A percentile compares a stretch with the other conserved stretches of the same genome.
Conservation (phyloP, 2,113 vertebrate genomes). For the Indri indri region DNA sequence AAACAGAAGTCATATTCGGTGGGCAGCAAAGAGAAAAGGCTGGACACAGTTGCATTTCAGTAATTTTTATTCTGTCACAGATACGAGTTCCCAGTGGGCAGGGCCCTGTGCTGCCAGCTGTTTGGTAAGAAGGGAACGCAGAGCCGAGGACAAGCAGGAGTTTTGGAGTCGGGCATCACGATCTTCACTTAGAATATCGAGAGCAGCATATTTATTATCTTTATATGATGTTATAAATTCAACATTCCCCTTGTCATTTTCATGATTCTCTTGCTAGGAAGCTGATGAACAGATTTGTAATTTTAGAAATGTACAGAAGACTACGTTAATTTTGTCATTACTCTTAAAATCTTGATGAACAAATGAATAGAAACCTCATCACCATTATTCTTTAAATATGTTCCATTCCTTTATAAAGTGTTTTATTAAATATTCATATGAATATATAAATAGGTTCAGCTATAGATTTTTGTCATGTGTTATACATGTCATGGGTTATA, state of each 20-base stretch:
- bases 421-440: not conserved
- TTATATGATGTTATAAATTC: not conserved
- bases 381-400: not conserved
- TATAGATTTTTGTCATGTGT: not conserved
- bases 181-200: not conserved
- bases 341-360: not conserved
- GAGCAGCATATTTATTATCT: not conserved
- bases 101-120: not conserved
- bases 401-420: not conserved
- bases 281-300: not conserved
- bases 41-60: not conserved
- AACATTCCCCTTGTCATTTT: not conserved
- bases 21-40: not conserved
- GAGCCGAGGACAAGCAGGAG: not conserved
- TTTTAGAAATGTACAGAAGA: constrained; percentile 4
- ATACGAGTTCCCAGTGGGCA: not conserved
- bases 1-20: not conserved
- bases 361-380: not conserved
- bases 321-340: constrained; percentile 24
- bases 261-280: not conserved
- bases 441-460: not conserved
- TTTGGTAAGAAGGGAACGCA: not conserved
- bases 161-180: not conserved
- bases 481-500: not conserved
- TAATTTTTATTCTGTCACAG: not conserved